These are phyloP conservation scores for Calephelis perditalis DNA, from an alignment of 2,888 invertebrate genomes.

Conservation along the genomic window DNA sequence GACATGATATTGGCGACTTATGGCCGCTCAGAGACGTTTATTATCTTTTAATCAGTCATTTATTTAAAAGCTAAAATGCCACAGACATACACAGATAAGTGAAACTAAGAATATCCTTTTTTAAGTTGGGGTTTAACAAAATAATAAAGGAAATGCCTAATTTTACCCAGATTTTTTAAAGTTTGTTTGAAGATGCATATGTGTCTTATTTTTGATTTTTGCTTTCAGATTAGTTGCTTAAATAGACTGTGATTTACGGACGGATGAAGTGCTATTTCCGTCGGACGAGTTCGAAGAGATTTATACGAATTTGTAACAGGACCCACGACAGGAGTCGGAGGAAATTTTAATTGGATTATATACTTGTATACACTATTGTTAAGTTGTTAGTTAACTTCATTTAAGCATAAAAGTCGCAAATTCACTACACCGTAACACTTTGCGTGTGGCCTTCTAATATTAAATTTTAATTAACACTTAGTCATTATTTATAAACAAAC, in stretches of 20 bases:
- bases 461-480: not conserved
- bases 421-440: not conserved
- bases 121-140: too few species aligned
- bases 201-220: constrained; percentile 71
- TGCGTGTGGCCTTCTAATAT: not conserved
- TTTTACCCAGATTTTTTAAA: too few species aligned
- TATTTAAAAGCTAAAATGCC: too few species aligned
- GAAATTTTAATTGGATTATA: constrained; percentile 74
- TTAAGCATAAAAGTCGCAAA: constrained; percentile 7
- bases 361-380: constrained; percentile 50
- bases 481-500: constrained; percentile 4
- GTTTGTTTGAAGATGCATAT: constrained; percentile 47
- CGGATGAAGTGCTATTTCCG: constrained; percentile 74
- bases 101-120: too few species aligned
- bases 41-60: too few species aligned
- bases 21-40: too few species aligned
- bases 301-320: constrained; percentile 74
- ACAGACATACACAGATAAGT: too few species aligned
- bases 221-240: constrained; percentile 69
- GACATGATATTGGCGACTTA: too few species aligned
- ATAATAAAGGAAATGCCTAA: too few species aligned
- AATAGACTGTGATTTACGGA: constrained; percentile 75
- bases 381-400: constrained; percentile 25
- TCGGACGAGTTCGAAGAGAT: constrained; percentile 68
- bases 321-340: constrained; percentile 64